Conservation (phyloP, 1,140 invertebrate genomes). For the Neelides sp. region DNA sequence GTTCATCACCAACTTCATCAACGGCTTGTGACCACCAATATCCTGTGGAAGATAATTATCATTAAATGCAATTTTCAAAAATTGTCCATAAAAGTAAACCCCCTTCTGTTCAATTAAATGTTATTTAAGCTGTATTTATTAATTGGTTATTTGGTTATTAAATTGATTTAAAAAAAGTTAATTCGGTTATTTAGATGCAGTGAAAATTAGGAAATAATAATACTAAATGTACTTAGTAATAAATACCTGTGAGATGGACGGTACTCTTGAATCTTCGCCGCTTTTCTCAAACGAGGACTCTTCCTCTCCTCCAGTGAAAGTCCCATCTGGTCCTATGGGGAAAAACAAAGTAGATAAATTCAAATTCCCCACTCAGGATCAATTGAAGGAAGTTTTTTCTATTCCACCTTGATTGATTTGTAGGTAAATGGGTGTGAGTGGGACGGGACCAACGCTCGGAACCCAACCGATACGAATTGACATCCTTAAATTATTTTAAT, state of each 20-base stretch:
- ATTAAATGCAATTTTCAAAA: too few species aligned
- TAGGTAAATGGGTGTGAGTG: slow-evolving; percentile 2
- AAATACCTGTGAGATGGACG: slow-evolving; percentile 21
- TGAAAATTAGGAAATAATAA: not conserved
- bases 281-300: slow-evolving; percentile 25
- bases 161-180: too few species aligned
- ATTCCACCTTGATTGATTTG: not conserved
- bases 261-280: slow-evolving; percentile 17
- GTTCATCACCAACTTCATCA: slow-evolving; percentile 64
- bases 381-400: too few species aligned
- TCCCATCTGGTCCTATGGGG: slow-evolving; percentile 27
- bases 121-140: too few species aligned
- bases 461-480: slow-evolving; percentile 35
- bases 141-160: too few species aligned
- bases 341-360: not conserved
- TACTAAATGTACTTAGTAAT: not conserved
- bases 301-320: slow-evolving; percentile 29
- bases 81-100: too few species aligned
- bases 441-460: slow-evolving; percentile 33
- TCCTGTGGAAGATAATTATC: slow-evolving; percentile 3
- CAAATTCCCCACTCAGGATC: too few species aligned
- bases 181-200: too few species aligned
- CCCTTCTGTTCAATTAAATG: too few species aligned
- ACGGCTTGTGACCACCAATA: slow-evolving; percentile 43
- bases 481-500: too few species aligned